These are phyloP conservation scores for Drosophila sulfurigaster DNA, from an alignment of 1,140 invertebrate genomes.

Conservation along the genomic window DNA sequence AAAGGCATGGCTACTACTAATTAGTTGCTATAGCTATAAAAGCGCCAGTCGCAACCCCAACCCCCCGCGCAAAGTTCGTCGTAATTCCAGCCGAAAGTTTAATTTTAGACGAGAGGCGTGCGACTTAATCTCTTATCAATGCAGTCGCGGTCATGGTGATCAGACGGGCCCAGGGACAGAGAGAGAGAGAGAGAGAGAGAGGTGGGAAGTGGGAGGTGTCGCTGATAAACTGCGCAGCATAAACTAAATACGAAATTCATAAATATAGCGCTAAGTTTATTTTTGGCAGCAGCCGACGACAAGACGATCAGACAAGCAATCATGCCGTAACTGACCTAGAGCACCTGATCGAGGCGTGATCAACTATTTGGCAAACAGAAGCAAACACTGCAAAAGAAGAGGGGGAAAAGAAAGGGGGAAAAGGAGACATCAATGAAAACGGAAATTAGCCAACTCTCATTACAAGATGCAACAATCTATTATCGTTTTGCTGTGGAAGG, in stretches of 20 bases:
- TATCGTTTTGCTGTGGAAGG: not conserved
- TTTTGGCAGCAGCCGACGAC: slow-evolving; percentile 54
- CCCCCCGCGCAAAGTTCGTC: not conserved
- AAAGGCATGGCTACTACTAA: slow-evolving; percentile 35
- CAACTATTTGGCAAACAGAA: slow-evolving; percentile 51
- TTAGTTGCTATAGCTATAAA: slow-evolving; percentile 8
- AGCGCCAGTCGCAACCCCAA: not conserved
- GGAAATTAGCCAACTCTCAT: not conserved
- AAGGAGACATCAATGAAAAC: slow-evolving; percentile 7
- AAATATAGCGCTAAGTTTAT: slow-evolving; percentile 75
- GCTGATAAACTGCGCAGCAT: slow-evolving; percentile 78
- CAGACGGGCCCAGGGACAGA: slow-evolving; percentile 3
- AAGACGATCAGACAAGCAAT: slow-evolving; percentile 12
- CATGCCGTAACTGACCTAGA: slow-evolving; percentile 80
- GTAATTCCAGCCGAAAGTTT: slow-evolving; percentile 47
- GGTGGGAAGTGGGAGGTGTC: not conserved
- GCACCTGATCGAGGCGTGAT: slow-evolving; percentile 75
- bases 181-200: not conserved
- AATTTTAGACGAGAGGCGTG: slow-evolving; percentile 69
- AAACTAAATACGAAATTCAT: slow-evolving; percentile 63
- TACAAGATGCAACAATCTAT: not conserved
- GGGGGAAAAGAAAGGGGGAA: not conserved
- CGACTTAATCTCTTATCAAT: slow-evolving; percentile 66
- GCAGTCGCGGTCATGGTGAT: slow-evolving; percentile 28
- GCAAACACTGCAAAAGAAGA: slow-evolving; percentile 13